Evolutionary conservation across 1,140 invertebrate genomes (phyloP).

Genomic region (Micrasema minimum): DNA sequence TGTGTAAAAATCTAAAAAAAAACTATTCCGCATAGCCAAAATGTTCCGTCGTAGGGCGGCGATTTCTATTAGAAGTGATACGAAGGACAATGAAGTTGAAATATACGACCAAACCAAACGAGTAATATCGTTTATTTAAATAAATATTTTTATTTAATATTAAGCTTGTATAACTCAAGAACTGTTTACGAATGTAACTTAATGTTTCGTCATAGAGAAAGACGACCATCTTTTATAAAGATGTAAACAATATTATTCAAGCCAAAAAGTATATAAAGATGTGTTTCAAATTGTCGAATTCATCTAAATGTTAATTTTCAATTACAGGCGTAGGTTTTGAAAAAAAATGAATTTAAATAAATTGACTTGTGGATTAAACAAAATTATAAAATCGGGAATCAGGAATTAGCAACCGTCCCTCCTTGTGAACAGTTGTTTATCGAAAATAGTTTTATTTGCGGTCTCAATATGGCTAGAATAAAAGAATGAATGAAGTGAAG

Average conservation of each 20-base stretch:
- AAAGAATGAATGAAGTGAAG: slow-evolving; percentile 24
- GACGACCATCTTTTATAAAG: slow-evolving; percentile 37
- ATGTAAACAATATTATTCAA: slow-evolving; percentile 28
- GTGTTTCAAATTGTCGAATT: slow-evolving; percentile 13
- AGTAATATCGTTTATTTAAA: slow-evolving; percentile 34
- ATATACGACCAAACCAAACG: slow-evolving; percentile 40
- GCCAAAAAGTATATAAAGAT: slow-evolving; percentile 32
- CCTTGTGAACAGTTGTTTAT: slow-evolving; percentile 7
- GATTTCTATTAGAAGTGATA: slow-evolving; percentile 11
- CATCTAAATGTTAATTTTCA: slow-evolving; percentile 1
- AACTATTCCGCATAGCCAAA: slow-evolving; percentile 21
- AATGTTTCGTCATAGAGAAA: slow-evolving; percentile 14
- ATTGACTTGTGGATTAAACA: not conserved
- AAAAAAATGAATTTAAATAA: not conserved
- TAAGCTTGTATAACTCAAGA: slow-evolving; percentile 35
- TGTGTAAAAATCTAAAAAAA: slow-evolving; percentile 28
- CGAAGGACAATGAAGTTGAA: slow-evolving; percentile 23
- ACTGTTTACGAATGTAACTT: slow-evolving; percentile 30
- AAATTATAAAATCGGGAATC: slow-evolving; percentile 3
- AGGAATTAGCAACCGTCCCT: slow-evolving; percentile 17
- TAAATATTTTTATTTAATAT: slow-evolving; percentile 43
- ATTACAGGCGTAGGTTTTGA: not conserved
- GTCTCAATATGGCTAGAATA: not conserved
- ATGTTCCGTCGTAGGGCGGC: slow-evolving; percentile 12
- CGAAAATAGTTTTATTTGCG: slow-evolving; percentile 2